Percentiles rank a stretch among this genome's conserved stretches.
These are phyloP conservation scores for Ianthella basta DNA, from an alignment of 37 sponge, comb jelly and placozoan genomes.

Conservation along the genomic window DNA sequence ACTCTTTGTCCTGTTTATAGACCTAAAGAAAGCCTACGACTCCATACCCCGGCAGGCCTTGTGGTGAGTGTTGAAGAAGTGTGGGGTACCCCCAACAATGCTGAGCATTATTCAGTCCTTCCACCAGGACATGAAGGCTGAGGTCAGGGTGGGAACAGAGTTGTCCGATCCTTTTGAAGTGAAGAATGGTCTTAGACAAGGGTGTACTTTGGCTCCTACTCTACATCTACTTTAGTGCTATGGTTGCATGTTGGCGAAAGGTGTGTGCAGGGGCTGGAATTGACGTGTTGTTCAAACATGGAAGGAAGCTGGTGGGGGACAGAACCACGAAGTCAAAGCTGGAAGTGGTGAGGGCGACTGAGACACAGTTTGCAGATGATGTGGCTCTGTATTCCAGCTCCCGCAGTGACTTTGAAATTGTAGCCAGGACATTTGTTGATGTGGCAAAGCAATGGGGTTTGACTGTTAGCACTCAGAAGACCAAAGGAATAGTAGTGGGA, in stretches of 20 bases:
- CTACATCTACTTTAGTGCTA: conserved; percentile 42
- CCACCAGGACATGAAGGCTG: background rate
- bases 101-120: background rate
- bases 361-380: conserved; percentile 44
- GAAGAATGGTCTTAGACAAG: conserved; percentile 39
- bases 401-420: conserved; percentile 14
- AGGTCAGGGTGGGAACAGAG: conserved; percentile 25
- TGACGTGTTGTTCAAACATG: conserved; percentile 14
- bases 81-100: too few relatives aligned
- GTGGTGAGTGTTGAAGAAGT: conserved; percentile 19
- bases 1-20: conserved; percentile 8
- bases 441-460: conserved; percentile 24
- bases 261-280: conserved; percentile 34
- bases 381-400: conserved; percentile 31
- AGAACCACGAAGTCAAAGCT: conserved; percentile 41
- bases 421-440: conserved; percentile 15
- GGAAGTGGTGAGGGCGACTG: conserved; percentile 6
- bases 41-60: conserved; percentile 6
- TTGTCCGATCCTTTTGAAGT: conserved; percentile 33
- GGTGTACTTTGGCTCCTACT: conserved; percentile 28
- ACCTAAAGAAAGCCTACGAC: conserved; percentile 20
- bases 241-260: conserved; percentile 35
- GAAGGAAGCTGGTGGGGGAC: conserved; percentile 48
- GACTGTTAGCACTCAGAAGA: conserved; percentile 32
- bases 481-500: conserved; percentile 2